Evolutionary conservation across 2,888 invertebrate species (phyloP), one percentile per base, ranked within the genome.

Genomic region (Catocala fraxini): DNA sequence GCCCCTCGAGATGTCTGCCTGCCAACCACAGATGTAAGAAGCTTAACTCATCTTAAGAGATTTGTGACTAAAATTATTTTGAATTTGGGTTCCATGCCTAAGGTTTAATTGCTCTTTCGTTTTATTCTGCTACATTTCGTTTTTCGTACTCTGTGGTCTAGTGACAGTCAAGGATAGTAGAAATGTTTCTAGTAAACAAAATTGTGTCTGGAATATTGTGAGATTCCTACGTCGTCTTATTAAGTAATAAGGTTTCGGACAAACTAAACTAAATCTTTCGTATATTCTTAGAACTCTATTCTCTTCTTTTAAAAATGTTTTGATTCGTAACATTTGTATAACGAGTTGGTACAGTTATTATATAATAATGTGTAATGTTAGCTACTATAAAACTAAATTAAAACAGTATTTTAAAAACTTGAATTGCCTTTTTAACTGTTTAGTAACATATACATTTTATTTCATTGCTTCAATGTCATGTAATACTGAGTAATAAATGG

Each of bases 1-100:
- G 85, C 86, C 88, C 89, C 85, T 86, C 81, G 83, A 84, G 86
- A 88, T 88, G 87, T 84, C 78, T 80, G 80, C 80, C 78, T 83
- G 81, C 73, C 70, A 75, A 78, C 71, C 74, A 70, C 81, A 75
- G 84, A 85, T 81, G 73, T 73, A 79, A 72, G 80, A 85, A 84
- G 79, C 71, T 75, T 68, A 70, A 75, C 63, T 75, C 71, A 70
- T 75, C 75, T 75, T 76, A 77, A 71, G 75, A 77, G 75, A 72
- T 72, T 74, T 65, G 15, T 63, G 59, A 62, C 65, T 65, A 55
- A 70, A 77, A 74, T 73, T 61, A 73, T 75, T 76, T 75, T 60
- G 70, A 76, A 65, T 68, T 67, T 57, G 56, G 70, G 70, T 49
- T 73, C 60, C 65, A 11, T 60, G 65, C 54, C 57, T 53, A 60